These are phyloP conservation scores for Ladona fulva DNA, from an alignment of 1,140 invertebrate species.

Conservation along the genomic window DNA sequence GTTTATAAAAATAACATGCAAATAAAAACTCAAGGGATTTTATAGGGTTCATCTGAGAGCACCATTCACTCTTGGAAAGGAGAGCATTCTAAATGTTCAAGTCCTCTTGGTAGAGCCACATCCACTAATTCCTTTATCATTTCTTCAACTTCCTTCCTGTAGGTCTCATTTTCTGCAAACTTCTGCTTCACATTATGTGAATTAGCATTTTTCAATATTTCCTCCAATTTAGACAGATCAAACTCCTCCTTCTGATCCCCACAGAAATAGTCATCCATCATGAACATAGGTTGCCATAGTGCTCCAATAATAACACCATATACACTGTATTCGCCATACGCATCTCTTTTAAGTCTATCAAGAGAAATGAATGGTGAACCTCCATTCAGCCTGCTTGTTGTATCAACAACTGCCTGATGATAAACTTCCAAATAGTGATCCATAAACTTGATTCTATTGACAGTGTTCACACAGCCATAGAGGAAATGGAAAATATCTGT, in stretches of 20 bases:
- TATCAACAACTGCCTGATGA: not conserved
- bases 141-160: not conserved
- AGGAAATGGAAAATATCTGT: slow-evolving; percentile 24
- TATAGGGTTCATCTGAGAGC: no score
- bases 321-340: not conserved
- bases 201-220: not conserved
- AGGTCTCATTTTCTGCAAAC: not conserved
- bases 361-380: not conserved
- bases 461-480: not conserved
- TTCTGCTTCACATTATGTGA: not conserved
- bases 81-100: no score
- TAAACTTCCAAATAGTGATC: not conserved
- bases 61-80: no score
- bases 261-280: not conserved
- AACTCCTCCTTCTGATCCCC: not conserved
- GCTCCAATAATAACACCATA: not conserved
- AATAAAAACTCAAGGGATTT: no score
- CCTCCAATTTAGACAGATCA: not conserved
- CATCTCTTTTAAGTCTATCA: not conserved
- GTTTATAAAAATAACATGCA: no score
- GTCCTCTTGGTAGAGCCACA: not conserved
- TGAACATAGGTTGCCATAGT: not conserved
- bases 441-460: not conserved
- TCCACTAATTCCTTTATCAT: not conserved
- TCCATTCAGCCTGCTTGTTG: not conserved